phyloP scores from a whole-genome alignment of 92 coral and sea anemone genomes.

The Nematostella vectensis region DNA sequence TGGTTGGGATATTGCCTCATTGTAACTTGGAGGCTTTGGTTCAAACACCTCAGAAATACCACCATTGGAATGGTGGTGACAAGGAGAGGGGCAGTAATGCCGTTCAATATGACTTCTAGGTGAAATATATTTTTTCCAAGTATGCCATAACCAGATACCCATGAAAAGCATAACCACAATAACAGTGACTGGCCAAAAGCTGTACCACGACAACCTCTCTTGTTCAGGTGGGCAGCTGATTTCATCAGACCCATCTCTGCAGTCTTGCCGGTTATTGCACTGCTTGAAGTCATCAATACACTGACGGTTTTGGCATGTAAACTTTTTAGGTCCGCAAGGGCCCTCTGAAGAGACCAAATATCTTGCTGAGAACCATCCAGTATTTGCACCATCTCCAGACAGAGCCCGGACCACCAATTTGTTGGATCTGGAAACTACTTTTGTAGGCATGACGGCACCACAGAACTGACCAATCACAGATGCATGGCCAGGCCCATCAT shows the following conservation, averaged over 20 bases:
- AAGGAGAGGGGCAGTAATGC: slow-evolving; percentile 28
- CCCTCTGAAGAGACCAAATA: slow-evolving; percentile 48
- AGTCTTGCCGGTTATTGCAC: slow-evolving; percentile 61
- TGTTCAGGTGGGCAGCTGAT: slow-evolving; percentile 48
- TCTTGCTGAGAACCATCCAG: slow-evolving; percentile 74
- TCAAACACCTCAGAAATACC: slow-evolving; percentile 38
- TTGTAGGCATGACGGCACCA: slow-evolving; percentile 34
- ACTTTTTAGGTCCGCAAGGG: slow-evolving; percentile 53
- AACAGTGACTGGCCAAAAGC: slow-evolving; percentile 80
- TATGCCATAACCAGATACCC: slow-evolving; percentile 89
- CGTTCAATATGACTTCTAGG: slow-evolving; percentile 43
- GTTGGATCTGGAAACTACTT: slow-evolving; percentile 63
- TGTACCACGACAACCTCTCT: slow-evolving; percentile 63
- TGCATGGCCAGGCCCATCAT: slow-evolving; percentile 51
- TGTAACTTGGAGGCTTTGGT: slow-evolving; percentile 75
- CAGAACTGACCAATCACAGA: slow-evolving; percentile 61
- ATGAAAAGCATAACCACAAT: slow-evolving; percentile 67
- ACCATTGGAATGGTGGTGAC: slow-evolving; percentile 32
- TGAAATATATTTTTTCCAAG: slow-evolving; percentile 68
- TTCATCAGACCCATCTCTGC: slow-evolving; percentile 85
- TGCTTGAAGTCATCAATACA: slow-evolving; percentile 32
- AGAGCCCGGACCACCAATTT: slow-evolving; percentile 46
- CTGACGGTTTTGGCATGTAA: slow-evolving; percentile 57
- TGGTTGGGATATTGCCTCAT: slow-evolving; percentile 66
- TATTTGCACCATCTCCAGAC: slow-evolving; percentile 24